Base-by-base conservation (phyloP, 2,797 vertebrate genomes). In the Dendrocincla fuliginosa region DNA sequence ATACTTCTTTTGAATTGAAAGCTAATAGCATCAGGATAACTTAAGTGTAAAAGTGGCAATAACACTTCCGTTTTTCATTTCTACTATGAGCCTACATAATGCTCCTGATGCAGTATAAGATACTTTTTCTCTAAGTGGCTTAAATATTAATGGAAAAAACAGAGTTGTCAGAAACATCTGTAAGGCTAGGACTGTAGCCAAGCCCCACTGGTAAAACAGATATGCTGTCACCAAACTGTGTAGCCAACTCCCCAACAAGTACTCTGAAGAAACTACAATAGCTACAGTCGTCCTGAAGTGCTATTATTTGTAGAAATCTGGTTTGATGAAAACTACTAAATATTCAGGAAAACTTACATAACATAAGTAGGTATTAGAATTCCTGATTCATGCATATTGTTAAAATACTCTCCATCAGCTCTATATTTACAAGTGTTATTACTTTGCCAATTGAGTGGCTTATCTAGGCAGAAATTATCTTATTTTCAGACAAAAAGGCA, bases 161-260 rank as follows among this genome's bases (percentile, higher is more conserved):
- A 90, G 53, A 93, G 93, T 61, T 88, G 35, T 56, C 74, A 96
- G 64, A 7, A 23, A 16, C 69, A 93, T 75, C 86, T 89, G 67
- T 81, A 89, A 89, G 86, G 44, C 63, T 39, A 77, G 95, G 83
- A 95, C 39, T 46, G 90, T 3, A 92, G 89, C 80, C 89, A 97
- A 95, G 78, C 56, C 35, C 57, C 63, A 28, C 53, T 75, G 75
- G 90, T 96, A 94, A 87, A 97, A 97, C 77, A 95, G 87, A 94
- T 50, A 61, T 16, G 11, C 67, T 94, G 92, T 95, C 89, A 91
- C 42, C 86, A 76, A 89, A 75, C 37, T 16, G 11, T 69, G 57
- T 50, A 57, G 92, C 91, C 81, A 96, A 19, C 49, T 61, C 39
- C 35, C 18, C 46, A 91, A 69, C 42, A 94, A 85, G 93, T 30